Evolutionary conservation across 2,113 vertebrate genomes (phyloP).

Genomic region (Urocitellus parryii): DNA sequence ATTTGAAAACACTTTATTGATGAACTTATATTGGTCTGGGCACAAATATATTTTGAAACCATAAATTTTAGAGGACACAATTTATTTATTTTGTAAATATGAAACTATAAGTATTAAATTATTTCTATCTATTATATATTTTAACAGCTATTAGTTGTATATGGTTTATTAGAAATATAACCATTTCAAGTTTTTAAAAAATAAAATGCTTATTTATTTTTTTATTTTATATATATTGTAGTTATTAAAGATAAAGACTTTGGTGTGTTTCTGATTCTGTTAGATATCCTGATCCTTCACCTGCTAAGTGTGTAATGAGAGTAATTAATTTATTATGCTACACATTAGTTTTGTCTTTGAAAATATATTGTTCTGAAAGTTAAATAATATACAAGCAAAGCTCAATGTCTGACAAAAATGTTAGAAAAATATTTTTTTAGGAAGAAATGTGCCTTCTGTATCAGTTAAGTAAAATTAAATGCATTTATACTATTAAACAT

Average conservation of each 20-base stretch:
- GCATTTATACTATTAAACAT: background rate
- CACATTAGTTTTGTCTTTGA: background rate
- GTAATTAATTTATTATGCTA: background rate
- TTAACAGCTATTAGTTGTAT: background rate
- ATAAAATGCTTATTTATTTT: background rate
- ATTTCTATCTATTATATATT: background rate
- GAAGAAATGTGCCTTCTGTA: background rate
- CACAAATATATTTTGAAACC: conserved; percentile 45
- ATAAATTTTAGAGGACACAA: conserved; percentile 1
- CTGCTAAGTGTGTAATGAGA: background rate
- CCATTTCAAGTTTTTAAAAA: background rate
- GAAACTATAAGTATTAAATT: conserved; percentile 1
- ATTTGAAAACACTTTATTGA: conserved; percentile 23
- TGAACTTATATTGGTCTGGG: background rate
- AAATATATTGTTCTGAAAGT: background rate
- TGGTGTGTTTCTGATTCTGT: background rate
- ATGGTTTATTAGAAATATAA: conserved; percentile 33
- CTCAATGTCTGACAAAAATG: background rate
- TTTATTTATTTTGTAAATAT: conserved; percentile 30
- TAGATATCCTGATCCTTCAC: too few species aligned
- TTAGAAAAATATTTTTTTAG: background rate
- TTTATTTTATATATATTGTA: background rate
- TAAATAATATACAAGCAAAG: background rate
- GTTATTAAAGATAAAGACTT: background rate
- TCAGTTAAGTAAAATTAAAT: conserved; percentile 4